These are phyloP conservation scores for Drosophila differens DNA, from an alignment of 2,888 invertebrate species.

Conservation along the genomic window DNA sequence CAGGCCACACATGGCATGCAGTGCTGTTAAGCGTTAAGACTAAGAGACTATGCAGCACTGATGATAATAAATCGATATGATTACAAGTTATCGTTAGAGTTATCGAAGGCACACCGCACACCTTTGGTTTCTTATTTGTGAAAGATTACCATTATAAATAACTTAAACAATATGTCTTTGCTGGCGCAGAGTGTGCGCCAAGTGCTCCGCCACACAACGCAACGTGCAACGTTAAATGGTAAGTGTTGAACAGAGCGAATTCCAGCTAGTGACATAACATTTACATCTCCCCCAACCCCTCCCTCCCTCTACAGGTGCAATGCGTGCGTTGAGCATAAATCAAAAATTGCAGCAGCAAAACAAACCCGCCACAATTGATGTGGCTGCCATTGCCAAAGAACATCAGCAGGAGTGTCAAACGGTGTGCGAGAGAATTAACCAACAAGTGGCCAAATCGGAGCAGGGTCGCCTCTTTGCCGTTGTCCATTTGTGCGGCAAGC, in stretches of 20 bases:
- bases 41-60: constrained; percentile 7
- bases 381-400: constrained; percentile 48
- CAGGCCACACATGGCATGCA: background rate
- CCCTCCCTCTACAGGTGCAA: constrained; percentile 56
- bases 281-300: background rate
- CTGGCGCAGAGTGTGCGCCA: constrained; percentile 66
- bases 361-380: constrained; percentile 47
- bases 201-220: constrained; percentile 60
- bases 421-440: constrained; percentile 79
- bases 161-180: constrained; percentile 62
- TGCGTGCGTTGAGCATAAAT: constrained; percentile 72
- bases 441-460: constrained; percentile 65
- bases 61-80: background rate
- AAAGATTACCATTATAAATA: constrained; percentile 1
- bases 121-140: constrained; percentile 6
- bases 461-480: constrained; percentile 89
- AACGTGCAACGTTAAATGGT: constrained; percentile 58
- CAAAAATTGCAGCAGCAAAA: constrained; percentile 65
- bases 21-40: background rate
- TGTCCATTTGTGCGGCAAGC: constrained; percentile 92
- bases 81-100: background rate
- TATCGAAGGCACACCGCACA: constrained; percentile 13
- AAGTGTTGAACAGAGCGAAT: constrained; percentile 11
- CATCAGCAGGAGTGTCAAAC: constrained; percentile 69
- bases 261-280: constrained; percentile 62